Percentiles rank a stretch among this genome's conserved stretches.
Conservation (phyloP, 2,888 invertebrate genomes). For the Polia nebulosa region DNA sequence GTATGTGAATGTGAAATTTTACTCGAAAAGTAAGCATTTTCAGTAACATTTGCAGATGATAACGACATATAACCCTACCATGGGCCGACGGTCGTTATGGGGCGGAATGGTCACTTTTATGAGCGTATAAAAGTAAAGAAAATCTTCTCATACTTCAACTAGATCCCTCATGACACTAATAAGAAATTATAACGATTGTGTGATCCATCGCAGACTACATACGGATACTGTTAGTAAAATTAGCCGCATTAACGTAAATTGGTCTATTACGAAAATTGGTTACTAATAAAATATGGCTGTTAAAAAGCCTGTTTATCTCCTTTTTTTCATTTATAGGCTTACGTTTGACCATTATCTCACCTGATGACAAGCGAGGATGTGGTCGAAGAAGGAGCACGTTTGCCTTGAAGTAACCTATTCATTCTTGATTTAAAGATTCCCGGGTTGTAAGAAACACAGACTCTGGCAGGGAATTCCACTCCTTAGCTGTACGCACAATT, state of each 20-base stretch:
- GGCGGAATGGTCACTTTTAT: slow-evolving; percentile 78
- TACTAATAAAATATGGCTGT: too few relatives aligned
- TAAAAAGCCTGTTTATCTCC: too few relatives aligned
- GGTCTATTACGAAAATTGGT: background rate
- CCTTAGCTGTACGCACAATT: too few relatives aligned
- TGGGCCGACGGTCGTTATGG: slow-evolving; percentile 70
- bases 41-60: slow-evolving; percentile 67
- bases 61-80: slow-evolving; percentile 68
- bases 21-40: slow-evolving; percentile 25
- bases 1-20: slow-evolving; percentile 31
- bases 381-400: too few relatives aligned
- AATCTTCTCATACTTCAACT: slow-evolving; percentile 67
- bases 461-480: too few relatives aligned
- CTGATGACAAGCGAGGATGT: too few relatives aligned
- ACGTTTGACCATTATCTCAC: too few relatives aligned
- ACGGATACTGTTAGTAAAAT: slow-evolving; percentile 25
- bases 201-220: slow-evolving; percentile 34
- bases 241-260: slow-evolving; percentile 16
- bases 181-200: slow-evolving; percentile 68
- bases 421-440: too few relatives aligned
- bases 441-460: too few relatives aligned
- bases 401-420: too few relatives aligned
- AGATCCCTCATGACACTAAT: slow-evolving; percentile 72
- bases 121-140: slow-evolving; percentile 77
- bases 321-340: too few relatives aligned